Percentiles rank a stretch among this genome's conserved stretches.
These are phyloP conservation scores for Pegoplata infirma DNA, from an alignment of 2,888 invertebrate species.

Conservation along the genomic window DNA sequence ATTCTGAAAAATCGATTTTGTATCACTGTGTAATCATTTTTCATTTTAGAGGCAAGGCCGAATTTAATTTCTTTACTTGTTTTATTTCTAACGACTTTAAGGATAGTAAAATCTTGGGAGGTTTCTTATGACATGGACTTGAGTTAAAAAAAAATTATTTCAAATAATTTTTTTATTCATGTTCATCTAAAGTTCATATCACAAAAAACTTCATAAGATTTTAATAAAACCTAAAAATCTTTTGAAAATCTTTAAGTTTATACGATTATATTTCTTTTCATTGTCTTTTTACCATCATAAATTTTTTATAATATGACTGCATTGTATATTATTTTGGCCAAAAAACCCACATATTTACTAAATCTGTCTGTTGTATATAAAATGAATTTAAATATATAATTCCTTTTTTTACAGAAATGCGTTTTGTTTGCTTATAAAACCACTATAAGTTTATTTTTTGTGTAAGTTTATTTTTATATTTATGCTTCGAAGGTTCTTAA, in stretches of 20 bases:
- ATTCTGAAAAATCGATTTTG: too few species aligned
- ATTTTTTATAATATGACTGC: not conserved
- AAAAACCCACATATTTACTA: slow-evolving; percentile 38
- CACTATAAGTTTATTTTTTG: slow-evolving; percentile 9
- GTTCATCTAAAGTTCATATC: too few species aligned
- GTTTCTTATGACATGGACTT: too few species aligned
- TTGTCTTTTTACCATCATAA: not conserved
- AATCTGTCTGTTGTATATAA: slow-evolving; percentile 35
- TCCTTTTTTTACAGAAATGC: slow-evolving; percentile 37
- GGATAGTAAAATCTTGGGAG: too few species aligned
- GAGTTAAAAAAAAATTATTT: too few species aligned
- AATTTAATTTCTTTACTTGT: too few species aligned
- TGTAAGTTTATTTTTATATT: not conserved
- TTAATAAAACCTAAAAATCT: not conserved
- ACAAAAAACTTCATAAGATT: not conserved
- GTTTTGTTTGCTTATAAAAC: slow-evolving; percentile 33
- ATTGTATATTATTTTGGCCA: not conserved
- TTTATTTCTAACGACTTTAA: too few species aligned
- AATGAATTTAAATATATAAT: slow-evolving; percentile 53
- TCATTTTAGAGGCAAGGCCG: too few species aligned
- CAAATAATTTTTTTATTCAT: too few species aligned
- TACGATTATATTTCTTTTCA: not conserved
- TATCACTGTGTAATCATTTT: too few species aligned
- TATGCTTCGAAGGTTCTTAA: slow-evolving; percentile 42
- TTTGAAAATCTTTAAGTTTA: too few species aligned